Base-by-base conservation (phyloP, 2,113 vertebrate genomes). In the Sorex fumeus region DNA sequence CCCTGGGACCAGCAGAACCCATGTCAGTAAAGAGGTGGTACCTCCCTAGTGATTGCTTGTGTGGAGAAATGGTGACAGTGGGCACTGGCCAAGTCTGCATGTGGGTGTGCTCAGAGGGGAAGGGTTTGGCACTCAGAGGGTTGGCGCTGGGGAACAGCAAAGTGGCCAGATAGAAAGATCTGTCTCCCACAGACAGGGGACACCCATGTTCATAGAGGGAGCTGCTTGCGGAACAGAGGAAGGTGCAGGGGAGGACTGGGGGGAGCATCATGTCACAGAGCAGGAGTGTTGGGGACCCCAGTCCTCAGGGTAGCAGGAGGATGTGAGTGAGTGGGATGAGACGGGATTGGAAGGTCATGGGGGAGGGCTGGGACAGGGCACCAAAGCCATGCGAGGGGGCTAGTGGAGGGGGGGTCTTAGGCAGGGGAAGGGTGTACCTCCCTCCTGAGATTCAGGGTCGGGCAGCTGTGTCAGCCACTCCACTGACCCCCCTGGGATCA, bases 111-210 rank as follows among this genome's bases (percentile, higher is more conserved):
- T 34, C 21, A 36, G 60, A 50, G 34, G 80, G 57, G 50, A 30
- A 28, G 23, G 50, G 30, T 50, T 19, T 9, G 83, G 84, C 47
- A 4, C 2, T 8, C 23, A 8, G 32, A 9, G 4, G 74, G 23
- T 16, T 36, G 12, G 4, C 1, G 1, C 7, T 11, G 23, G 25
- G 36, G 43, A 34, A 27, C 40, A 28, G 57, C 7, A 15, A 6
- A 10, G 8, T 28, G 21, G 12, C 87, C 15, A 28, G 21, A 30
- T 66, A 18, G 10, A 50, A 6, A 13, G 18, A 11, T 27, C 60
- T 34, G 2, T 0, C 16, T 11, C 4, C 0, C 18, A 3, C 0
- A 13, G 8, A 3, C n/a, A 1, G 9, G n/a, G 13, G 19, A 21
- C 80, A 30, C 3, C 23, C 32, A 2, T 71, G 23, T 62, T 4